Percentiles rank a stretch among this genome's conserved stretches.
Conservation (phyloP, 2,888 invertebrate genomes). For the Drosophila mayaguana region DNA sequence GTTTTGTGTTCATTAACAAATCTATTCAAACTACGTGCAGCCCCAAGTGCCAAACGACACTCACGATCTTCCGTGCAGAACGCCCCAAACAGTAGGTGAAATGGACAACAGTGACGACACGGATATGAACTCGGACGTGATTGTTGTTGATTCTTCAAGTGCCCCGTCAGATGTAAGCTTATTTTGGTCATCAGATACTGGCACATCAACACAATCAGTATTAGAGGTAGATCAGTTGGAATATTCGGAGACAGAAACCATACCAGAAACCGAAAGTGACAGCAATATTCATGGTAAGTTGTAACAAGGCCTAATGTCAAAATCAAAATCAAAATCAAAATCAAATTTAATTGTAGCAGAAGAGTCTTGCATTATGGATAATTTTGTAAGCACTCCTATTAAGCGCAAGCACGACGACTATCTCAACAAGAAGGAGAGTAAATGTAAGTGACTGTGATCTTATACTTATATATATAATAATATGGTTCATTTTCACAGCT, state of each 20-base stretch:
- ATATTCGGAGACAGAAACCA: conserved; percentile 12
- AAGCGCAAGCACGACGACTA: conserved; percentile 41
- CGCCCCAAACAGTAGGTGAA: conserved; percentile 54
- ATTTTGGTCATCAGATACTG: conserved; percentile 6
- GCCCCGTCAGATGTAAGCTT: conserved; percentile 25
- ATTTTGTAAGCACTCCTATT: conserved; percentile 25
- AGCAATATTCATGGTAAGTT: conserved; percentile 34
- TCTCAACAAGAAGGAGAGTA: background rate
- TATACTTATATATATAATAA: background rate
- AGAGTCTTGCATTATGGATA: conserved; percentile 26
- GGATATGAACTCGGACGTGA: conserved; percentile 30
- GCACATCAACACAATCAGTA: conserved; percentile 7
- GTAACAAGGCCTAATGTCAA: background rate
- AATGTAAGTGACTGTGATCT: conserved; percentile 25
- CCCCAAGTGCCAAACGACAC: conserved; percentile 21
- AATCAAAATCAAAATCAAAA: background rate
- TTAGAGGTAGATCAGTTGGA: background rate
- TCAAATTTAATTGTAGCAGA: conserved; percentile 4
- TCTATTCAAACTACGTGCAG: conserved; percentile 43
- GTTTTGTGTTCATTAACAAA: conserved; percentile 1
- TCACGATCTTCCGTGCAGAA: conserved; percentile 51
- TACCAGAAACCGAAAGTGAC: conserved; percentile 47
- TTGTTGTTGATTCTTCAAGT: conserved; percentile 36
- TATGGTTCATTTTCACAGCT: conserved; percentile 9
- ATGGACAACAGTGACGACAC: conserved; percentile 58